These are phyloP conservation scores for Dissostichus mawsoni DNA, from an alignment of 2,113 vertebrate species.

Conservation along the genomic window DNA sequence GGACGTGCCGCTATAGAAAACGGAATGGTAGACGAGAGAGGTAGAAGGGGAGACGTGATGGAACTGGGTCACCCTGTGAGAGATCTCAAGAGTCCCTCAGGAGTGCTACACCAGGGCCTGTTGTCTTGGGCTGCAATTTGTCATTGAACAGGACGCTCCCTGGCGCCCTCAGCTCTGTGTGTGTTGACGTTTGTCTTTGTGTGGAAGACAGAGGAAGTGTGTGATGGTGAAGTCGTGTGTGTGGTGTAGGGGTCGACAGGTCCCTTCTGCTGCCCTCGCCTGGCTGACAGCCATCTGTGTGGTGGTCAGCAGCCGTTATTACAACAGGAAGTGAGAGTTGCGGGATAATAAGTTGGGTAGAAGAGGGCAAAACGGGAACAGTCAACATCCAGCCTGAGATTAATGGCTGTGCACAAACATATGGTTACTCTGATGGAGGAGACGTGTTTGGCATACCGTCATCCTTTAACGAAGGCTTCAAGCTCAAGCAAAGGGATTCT, in stretches of 20 bases:
- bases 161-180: slow-evolving; percentile 56
- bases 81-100: slow-evolving; percentile 75
- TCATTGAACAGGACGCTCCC: slow-evolving; percentile 73
- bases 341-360: slow-evolving; percentile 65
- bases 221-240: slow-evolving; percentile 2
- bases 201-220: slow-evolving; percentile 46
- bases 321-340: slow-evolving; percentile 67
- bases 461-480: slow-evolving; percentile 57
- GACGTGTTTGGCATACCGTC: slow-evolving; percentile 74
- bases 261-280: slow-evolving; percentile 70
- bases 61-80: slow-evolving; percentile 85
- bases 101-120: slow-evolving; percentile 67
- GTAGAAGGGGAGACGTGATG: slow-evolving; percentile 69
- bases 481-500: slow-evolving; percentile 44
- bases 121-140: slow-evolving; percentile 80
- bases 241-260: slow-evolving; percentile 58
- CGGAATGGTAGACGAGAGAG: slow-evolving; percentile 31
- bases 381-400: slow-evolving; percentile 73
- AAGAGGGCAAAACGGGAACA: slow-evolving; percentile 68
- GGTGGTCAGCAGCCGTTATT: slow-evolving; percentile 68
- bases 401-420: slow-evolving; percentile 75
- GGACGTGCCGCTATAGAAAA: slow-evolving; percentile 29
- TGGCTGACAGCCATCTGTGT: slow-evolving; percentile 81
- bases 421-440: slow-evolving; percentile 74
- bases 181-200: slow-evolving; percentile 62